Conservation (phyloP, 2,113 vertebrate genomes). For the Eolophus roseicapilla region DNA sequence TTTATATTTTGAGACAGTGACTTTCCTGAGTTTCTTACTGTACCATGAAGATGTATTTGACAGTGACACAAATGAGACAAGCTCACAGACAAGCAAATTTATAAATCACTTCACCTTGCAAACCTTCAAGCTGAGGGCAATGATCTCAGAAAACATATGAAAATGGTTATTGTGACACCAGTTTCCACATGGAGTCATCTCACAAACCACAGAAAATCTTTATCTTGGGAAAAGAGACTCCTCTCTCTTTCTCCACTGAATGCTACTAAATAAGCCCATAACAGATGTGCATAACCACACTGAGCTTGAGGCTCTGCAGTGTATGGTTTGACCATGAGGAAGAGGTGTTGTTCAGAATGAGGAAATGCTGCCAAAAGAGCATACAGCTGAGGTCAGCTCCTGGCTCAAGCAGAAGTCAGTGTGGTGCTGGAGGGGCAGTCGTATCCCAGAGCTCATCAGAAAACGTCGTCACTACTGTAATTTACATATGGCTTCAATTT, state of each 20-base stretch:
- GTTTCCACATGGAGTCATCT: background rate
- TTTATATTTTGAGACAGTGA: slow-evolving; percentile 22
- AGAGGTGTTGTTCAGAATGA: background rate
- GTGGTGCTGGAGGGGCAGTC: background rate
- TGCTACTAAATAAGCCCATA: background rate
- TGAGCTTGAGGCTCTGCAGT: background rate
- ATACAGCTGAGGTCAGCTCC: background rate
- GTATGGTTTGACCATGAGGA: background rate
- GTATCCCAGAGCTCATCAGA: background rate
- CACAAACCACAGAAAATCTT: background rate
- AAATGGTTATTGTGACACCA: background rate
- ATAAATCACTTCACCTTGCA: slow-evolving; percentile 16
- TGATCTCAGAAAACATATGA: background rate
- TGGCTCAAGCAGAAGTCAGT: background rate
- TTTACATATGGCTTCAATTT: background rate
- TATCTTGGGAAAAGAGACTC: background rate
- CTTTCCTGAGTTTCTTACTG: background rate
- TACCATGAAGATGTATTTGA: slow-evolving; percentile 1
- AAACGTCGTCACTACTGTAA: background rate
- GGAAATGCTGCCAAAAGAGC: background rate
- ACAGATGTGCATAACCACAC: background rate
- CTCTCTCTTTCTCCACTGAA: background rate
- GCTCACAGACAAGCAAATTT: background rate
- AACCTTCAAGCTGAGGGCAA: background rate
- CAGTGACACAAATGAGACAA: slow-evolving; percentile 19